phyloP scores from a whole-genome alignment of 2,113 vertebrate genomes.

The Thamnophis sirtalis region DNA sequence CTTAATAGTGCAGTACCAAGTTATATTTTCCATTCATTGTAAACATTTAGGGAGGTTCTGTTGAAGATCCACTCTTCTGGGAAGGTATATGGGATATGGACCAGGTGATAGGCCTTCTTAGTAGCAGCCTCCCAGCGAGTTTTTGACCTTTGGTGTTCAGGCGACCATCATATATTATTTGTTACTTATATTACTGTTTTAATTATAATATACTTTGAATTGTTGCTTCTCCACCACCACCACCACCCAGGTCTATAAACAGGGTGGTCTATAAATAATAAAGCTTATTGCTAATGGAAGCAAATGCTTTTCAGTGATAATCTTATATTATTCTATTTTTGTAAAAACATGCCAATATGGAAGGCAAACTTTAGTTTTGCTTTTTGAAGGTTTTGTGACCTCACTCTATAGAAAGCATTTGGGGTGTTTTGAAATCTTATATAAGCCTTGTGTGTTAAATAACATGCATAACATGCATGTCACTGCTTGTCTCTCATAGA shows the following conservation, averaged over 20 bases:
- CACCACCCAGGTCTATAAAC: background rate
- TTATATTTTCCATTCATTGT: background rate
- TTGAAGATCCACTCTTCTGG: background rate
- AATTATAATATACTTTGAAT: background rate
- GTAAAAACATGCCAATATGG: background rate
- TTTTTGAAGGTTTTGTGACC: background rate
- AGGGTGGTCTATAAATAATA: background rate
- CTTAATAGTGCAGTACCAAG: background rate
- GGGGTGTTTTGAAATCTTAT: background rate
- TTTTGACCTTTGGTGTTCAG: background rate
- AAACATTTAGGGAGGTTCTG: background rate
- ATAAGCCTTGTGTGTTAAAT: background rate
- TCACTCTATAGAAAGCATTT: background rate
- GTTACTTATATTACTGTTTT: background rate
- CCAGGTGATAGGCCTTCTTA: background rate
- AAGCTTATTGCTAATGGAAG: background rate
- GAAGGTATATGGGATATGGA: background rate
- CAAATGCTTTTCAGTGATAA: background rate
- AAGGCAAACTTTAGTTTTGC: background rate
- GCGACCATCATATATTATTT: background rate
- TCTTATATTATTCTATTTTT: background rate
- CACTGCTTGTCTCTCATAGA: conserved; percentile 70
- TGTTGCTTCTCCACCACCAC: background rate
- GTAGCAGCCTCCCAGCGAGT: background rate
- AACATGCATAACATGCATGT: conserved; percentile 8